phyloP scores from a whole-genome alignment of 1,140 invertebrate genomes.

The Drosophila bocki region DNA sequence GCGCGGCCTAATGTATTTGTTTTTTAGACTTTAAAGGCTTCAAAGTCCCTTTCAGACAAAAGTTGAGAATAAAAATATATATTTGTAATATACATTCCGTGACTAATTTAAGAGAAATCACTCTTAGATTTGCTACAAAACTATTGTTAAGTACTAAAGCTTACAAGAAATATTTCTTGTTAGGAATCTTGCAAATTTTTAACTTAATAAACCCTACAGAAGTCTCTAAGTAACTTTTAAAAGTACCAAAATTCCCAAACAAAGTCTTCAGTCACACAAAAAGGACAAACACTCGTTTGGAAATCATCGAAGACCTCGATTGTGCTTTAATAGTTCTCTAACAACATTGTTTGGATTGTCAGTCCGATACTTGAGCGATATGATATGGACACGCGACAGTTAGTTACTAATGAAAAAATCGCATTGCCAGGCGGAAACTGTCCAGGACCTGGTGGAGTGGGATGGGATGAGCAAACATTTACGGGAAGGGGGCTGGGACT shows the following conservation, averaged over 20 bases:
- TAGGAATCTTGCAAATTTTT: neutral
- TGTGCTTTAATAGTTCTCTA: conserved; percentile 59
- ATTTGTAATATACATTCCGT: neutral
- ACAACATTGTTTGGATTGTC: conserved; percentile 65
- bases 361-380: conserved; percentile 34
- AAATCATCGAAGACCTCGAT: conserved; percentile 40
- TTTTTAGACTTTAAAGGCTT: neutral
- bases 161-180: neutral
- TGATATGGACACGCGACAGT: conserved; percentile 50
- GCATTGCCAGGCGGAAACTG: conserved; percentile 33
- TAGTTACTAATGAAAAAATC: conserved; percentile 71
- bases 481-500: conserved; percentile 23
- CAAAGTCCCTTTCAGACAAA: neutral
- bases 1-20: conserved; percentile 5
- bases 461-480: conserved; percentile 64
- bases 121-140: neutral
- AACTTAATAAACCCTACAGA: neutral
- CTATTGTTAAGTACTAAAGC: neutral
- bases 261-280: neutral
- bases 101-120: neutral
- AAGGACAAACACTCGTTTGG: conserved; percentile 37
- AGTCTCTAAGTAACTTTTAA: neutral
- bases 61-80: neutral
- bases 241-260: neutral
- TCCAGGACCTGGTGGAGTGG: conserved; percentile 1